Conservation (phyloP, 2,888 invertebrate species). For the Alviniconcha strummeri region DNA sequence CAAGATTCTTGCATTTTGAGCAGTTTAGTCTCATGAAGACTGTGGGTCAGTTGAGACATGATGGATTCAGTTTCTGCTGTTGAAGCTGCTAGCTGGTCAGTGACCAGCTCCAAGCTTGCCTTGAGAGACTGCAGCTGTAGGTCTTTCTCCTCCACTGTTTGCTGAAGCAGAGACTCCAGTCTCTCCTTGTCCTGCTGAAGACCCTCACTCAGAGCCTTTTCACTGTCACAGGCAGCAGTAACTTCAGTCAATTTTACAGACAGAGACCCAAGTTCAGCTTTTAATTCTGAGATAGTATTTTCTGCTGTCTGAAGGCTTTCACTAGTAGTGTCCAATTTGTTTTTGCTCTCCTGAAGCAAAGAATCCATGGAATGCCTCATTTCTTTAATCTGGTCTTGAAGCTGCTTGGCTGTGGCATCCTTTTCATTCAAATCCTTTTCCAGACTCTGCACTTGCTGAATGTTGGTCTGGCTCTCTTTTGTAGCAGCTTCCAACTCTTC, state of each 20-base stretch:
- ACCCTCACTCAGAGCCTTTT: neutral
- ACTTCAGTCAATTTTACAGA: neutral
- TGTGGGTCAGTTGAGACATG: neutral
- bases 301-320: neutral
- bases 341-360: neutral
- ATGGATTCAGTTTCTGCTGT: slow-evolving; percentile 21
- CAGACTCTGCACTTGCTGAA: slow-evolving; percentile 19
- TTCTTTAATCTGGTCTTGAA: slow-evolving; percentile 19
- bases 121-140: neutral
- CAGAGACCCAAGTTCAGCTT: neutral
- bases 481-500: slow-evolving; percentile 5
- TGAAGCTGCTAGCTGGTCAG: slow-evolving; percentile 4
- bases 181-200: slow-evolving; percentile 8
- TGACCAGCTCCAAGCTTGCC: slow-evolving; percentile 7
- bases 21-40: neutral
- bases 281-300: neutral
- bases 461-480: slow-evolving; percentile 14
- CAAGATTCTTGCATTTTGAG: neutral
- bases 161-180: neutral
- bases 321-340: neutral
- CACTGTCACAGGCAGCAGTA: neutral
- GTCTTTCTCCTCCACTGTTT: slow-evolving; percentile 22
- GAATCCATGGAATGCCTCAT: neutral
- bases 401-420: slow-evolving; percentile 10
- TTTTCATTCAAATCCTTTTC: slow-evolving; percentile 29